Evolutionary conservation across 2,113 vertebrate species (phyloP), one percentile per base, ranked within the genome.

Genomic region (Crotalus tigris): DNA sequence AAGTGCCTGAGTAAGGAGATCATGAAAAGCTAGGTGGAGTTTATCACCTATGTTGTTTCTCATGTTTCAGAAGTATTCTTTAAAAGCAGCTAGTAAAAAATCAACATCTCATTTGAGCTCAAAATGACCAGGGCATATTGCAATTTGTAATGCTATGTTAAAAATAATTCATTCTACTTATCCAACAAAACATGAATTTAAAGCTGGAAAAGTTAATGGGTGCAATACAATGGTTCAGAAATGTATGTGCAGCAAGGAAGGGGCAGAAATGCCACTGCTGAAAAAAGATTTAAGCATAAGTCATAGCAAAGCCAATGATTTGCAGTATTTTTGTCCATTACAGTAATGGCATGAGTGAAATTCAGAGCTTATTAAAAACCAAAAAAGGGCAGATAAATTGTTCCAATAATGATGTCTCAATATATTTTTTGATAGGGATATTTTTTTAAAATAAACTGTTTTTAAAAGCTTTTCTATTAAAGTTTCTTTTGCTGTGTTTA

Each of bases 401-500:
- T 87, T 33, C 92, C 94, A 49, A 11, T 46, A 90, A 55, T 81
- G 61, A 57, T 92, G 29, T 46, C 64, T 92, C 12, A 92, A 51
- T 90, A 57, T 39, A 61, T n/a, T 94, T 95, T 91, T 75, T 85
- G 92, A 94, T 92, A 89, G 90, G 92, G 85, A 93, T 6, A 44
- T 81, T 26, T 92, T 88, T 90, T 4, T 93, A 12, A 75, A 57
- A 91, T 51, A 93, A 93, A 92, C 19, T 59, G 49, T 88, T 87
- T 55, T 75, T 53, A 69, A 64, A 15, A 0, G 89, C 89, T 91
- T 95, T 94, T 93, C 90, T 94, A 94, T 61, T 92, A 93, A 95
- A 92, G 86, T 94, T 97, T 96, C 87, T 90, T 91, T 21, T 44
- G 91, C 85, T 96, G 94, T 96, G 92, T 39, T 91, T 95, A 94